Percentiles rank a stretch among this genome's conserved stretches.
Conservation (phyloP, 2,797 vertebrate genomes). For the Falco berigora region DNA sequence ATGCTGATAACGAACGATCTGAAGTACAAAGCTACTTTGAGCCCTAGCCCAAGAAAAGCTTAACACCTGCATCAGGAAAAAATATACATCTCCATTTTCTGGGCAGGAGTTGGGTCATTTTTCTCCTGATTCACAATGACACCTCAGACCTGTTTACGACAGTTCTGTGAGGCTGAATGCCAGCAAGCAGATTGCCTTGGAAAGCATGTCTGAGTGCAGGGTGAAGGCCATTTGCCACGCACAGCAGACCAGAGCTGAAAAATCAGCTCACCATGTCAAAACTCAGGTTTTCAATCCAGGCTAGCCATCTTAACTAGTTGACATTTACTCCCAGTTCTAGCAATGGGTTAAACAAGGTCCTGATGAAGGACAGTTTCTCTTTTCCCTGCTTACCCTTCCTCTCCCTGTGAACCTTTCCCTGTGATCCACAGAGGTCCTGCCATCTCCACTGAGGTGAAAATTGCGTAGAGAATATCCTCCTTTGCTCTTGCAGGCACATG, state of each 20-base stretch:
- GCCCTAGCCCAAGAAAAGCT: not conserved
- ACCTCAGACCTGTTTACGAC: not conserved
- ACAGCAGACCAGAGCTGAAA: not conserved
- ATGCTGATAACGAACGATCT: not conserved
- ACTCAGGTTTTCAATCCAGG: not conserved
- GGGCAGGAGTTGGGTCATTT: not conserved
- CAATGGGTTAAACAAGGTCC: not conserved
- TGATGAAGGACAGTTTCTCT: not conserved
- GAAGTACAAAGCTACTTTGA: slow-evolving; percentile 13
- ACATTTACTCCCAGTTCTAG: not conserved
- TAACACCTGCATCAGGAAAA: not conserved
- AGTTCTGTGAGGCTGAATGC: not conserved
- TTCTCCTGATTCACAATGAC: slow-evolving; percentile 35
- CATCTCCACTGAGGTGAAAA: not conserved
- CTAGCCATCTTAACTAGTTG: not conserved
- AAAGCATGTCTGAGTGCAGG: not conserved
- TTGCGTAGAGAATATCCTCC: not conserved
- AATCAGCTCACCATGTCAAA: not conserved
- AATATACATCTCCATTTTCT: not conserved
- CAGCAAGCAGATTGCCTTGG: slow-evolving; percentile 24
- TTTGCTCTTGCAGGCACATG: not conserved
- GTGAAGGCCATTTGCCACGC: not conserved
- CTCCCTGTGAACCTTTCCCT: not conserved
- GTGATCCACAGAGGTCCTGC: not conserved
- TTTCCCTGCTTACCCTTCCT: not conserved